Conservation (phyloP, 2,797 vertebrate genomes). For the Poeciliopsis gracilis region DNA sequence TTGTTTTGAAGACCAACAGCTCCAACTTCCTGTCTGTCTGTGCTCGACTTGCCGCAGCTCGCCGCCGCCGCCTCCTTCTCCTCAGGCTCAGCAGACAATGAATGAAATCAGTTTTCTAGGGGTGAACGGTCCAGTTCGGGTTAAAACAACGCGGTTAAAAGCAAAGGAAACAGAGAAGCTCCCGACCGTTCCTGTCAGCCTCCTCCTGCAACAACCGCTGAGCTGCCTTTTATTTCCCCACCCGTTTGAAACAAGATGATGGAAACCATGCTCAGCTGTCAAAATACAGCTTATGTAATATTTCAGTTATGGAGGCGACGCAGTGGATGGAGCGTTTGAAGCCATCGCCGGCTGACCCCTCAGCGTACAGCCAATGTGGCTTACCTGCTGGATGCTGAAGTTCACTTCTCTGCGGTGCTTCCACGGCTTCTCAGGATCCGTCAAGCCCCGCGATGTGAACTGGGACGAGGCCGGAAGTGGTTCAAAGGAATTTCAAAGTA, state of each 20-base stretch:
- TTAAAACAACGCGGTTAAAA: not conserved
- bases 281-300: not conserved
- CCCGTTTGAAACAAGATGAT: slow-evolving; percentile 10
- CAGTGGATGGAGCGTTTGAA: not conserved
- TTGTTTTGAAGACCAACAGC: slow-evolving; percentile 24
- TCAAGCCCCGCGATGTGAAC: slow-evolving; percentile 24
- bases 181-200: not conserved
- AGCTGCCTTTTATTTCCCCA: slow-evolving; percentile 19
- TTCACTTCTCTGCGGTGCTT: slow-evolving; percentile 76
- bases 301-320: not conserved
- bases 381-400: slow-evolving; percentile 76
- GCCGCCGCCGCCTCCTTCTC: slow-evolving; percentile 37
- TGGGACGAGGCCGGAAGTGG: not conserved
- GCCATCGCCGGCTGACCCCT: slow-evolving; percentile 4
- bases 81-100: slow-evolving; percentile 67
- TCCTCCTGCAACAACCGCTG: not conserved
- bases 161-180: not conserved
- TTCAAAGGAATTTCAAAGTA: slow-evolving; percentile 20
- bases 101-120: slow-evolving; percentile 61
- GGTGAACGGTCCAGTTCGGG: slow-evolving; percentile 35
- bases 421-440: slow-evolving; percentile 43
- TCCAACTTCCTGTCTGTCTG: slow-evolving; percentile 40
- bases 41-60: slow-evolving; percentile 58
- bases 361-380: slow-evolving; percentile 25
- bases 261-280: slow-evolving; percentile 9